Conservation (phyloP, 2,113 vertebrate genomes). For the Aegypius monachus region DNA sequence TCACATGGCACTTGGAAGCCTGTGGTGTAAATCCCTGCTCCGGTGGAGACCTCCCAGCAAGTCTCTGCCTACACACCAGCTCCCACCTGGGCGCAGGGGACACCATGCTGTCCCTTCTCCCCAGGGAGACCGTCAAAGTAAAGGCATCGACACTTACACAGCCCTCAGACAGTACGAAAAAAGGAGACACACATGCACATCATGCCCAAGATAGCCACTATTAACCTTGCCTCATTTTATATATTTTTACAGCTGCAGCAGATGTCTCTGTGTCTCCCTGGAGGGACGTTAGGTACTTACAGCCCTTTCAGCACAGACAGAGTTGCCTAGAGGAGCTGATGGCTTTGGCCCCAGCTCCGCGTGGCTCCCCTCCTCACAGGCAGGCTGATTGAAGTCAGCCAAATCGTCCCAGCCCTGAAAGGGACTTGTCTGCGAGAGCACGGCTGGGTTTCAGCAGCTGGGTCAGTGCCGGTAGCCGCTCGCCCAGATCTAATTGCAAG, state of each 20-base stretch:
- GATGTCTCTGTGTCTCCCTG: slow-evolving; percentile 9
- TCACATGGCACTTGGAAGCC: background rate
- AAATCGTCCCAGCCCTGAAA: background rate
- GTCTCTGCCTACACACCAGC: background rate
- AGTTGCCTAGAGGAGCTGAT: background rate
- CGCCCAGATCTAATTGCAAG: background rate
- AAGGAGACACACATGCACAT: background rate
- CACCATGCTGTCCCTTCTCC: background rate
- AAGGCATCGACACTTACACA: background rate
- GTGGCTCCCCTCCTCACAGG: background rate
- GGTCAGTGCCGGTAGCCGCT: background rate
- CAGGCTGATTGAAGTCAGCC: background rate
- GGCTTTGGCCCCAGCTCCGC: background rate
- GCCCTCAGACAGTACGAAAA: background rate
- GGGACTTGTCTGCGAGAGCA: background rate
- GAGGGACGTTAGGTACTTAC: background rate
- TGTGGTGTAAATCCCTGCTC: background rate
- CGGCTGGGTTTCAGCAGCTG: background rate
- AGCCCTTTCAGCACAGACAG: background rate
- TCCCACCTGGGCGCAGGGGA: background rate
- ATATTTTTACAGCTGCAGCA: slow-evolving; percentile 20
- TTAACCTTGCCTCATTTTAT: slow-evolving; percentile 40
- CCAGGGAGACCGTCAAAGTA: background rate
- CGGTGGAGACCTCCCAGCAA: background rate
- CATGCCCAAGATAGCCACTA: background rate